These are phyloP conservation scores for Doryteuthis pealeii DNA, from an alignment of 1,140 invertebrate genomes.

Conservation along the genomic window DNA sequence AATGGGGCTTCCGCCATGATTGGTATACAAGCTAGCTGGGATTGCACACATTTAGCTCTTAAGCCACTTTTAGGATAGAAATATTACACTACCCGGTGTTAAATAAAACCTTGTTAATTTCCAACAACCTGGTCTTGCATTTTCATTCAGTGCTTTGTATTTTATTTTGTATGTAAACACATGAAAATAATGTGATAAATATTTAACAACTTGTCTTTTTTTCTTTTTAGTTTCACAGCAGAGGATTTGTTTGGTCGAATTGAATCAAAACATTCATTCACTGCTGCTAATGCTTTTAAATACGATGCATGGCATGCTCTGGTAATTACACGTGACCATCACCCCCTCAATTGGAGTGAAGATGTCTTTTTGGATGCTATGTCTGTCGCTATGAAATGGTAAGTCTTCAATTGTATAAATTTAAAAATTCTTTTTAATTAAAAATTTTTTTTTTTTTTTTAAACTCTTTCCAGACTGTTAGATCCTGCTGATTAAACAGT, in stretches of 20 bases:
- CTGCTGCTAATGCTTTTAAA: slow-evolving; percentile 63
- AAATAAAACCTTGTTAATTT: too few relatives aligned
- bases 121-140: too few relatives aligned
- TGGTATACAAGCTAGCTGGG: too few relatives aligned
- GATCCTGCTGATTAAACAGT: neutral
- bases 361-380: slow-evolving; percentile 57
- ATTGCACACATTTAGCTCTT: too few relatives aligned
- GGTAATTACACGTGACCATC: slow-evolving; percentile 58
- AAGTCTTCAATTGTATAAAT: slow-evolving; percentile 18
- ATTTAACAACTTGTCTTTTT: neutral
- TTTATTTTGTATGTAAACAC: too few relatives aligned
- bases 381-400: slow-evolving; percentile 55
- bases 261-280: slow-evolving; percentile 53
- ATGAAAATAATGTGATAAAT: too few relatives aligned
- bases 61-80: too few relatives aligned
- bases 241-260: slow-evolving; percentile 58
- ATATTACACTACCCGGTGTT: too few relatives aligned
- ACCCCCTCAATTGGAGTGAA: slow-evolving; percentile 58
- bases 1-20: too few relatives aligned
- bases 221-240: slow-evolving; percentile 51
- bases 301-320: slow-evolving; percentile 61
- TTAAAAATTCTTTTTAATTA: neutral
- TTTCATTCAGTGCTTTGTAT: too few relatives aligned
- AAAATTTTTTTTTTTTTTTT: neutral
- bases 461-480: neutral